Evolutionary conservation across 2,888 invertebrate genomes (phyloP), one percentile per base, ranked within the genome.

Genomic region (Caenorhabditis wallacei): DNA sequence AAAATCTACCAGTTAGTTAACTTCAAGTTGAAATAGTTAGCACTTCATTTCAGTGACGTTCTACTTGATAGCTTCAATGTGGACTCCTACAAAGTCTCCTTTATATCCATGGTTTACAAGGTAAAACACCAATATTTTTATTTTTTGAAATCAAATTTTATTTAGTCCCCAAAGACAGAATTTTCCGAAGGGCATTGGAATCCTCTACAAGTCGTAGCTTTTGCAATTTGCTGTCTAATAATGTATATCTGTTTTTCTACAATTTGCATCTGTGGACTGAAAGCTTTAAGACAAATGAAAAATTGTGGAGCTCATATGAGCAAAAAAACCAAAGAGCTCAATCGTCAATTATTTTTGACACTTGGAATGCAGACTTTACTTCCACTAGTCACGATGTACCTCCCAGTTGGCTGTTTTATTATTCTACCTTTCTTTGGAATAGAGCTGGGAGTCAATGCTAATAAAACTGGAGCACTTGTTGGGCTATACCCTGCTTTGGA

Each of bases 321-420:
- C 51, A 26, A 48, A 8, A 79, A 64, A 57, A 79, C 79, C 1
- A 69, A 59, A 66, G 70, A 79, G 7, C 66, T 71, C 18, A 70
- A 79, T 26, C 13, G 64, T 0, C 70, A 79, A 30, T 30, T 71
- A 2, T 79, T 71, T 35, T n/a, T 63, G 8, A 70, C 71, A 26
- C 56, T 79, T n/a, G 71, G 64, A n/a, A 66, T 79, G 30, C 79
- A 79, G 71, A 71, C 66, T 2, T 43, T 66, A 8, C 57, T 72
- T 8, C 71, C 80, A 20, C 8, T 59, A 0, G 1, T 80, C 0
- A 71, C 80, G 0, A 80, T 80, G 80, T 80, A 72, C 24, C n/a
- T 61, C 0, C 79, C 79, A 22, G 79, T 57, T n/a, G 79, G 79
- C 5, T 18, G 37, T n/a, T 54, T 72, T 4, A 64, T 80, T n/a